Base-by-base conservation (phyloP, 2,113 vertebrate species). In the Globicephala melas region DNA sequence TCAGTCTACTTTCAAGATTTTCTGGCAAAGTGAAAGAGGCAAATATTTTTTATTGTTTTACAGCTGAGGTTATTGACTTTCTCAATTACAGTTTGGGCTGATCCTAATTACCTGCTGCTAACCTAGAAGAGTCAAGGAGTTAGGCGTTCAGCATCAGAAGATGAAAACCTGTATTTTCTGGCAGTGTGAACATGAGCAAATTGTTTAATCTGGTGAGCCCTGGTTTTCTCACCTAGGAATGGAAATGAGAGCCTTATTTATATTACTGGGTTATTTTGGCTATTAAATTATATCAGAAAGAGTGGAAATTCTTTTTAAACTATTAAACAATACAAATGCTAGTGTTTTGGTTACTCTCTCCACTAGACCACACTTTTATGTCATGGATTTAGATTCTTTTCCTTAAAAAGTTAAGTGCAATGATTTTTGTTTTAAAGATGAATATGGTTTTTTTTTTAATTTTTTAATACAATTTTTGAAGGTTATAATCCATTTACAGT, bases 311-410 rank as follows among this genome's bases (percentile, higher is more conserved):
- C 17, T 41, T 79, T 79, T 71, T 55, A 41, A 91, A 20, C 5
- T 80, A 74, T 50, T 86, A 63, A 62, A 62, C 8, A 91, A 28
- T 31, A 47, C 12, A 88, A 77, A 87, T 68, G 47, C 84, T 92
- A 70, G 8, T 33, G 68, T 70, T 86, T 94, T 86, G 60, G 41
- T 80, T 89, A 90, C 33, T 28, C 12, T 82, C 7, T 89, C 25
- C 25, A 82, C 38, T 53, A 70, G 26, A 53, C 13, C 14, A 85
- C 21, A 55, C 47, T 68, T 76, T 53, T 55, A 63, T 71, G 41
- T 67, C 71, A n/a, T 79, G n/a, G 14, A 68, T 89, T 83, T 90
- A 83, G 36, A 82, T n/a, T 92, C 28, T 71, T 94, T 97, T 31
- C 26, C 47, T 60, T 90, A 73, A 91, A 79, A 94, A 33, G 25